Evolutionary conservation across 2,888 invertebrate species (phyloP).

Genomic region (Phortica magna): DNA sequence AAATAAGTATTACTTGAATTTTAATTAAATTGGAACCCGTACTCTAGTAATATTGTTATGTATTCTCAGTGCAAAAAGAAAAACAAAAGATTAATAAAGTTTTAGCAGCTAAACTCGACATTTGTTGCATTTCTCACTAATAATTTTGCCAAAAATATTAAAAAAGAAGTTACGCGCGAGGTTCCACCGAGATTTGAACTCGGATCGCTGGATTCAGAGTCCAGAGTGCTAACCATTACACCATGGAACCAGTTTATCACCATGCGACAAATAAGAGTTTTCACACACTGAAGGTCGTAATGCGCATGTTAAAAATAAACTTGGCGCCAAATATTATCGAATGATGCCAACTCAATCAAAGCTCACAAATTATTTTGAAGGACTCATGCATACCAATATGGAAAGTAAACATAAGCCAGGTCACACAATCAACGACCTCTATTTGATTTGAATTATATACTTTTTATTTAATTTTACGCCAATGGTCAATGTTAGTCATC

Average conservation of each 20-base stretch:
- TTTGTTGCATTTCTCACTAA: too few species aligned
- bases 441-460: too few species aligned
- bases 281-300: background rate
- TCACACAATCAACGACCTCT: too few species aligned
- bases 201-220: constrained; percentile 64
- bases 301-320: constrained; percentile 26
- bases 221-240: constrained; percentile 58
- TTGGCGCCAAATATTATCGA: background rate
- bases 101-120: background rate
- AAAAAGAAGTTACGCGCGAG: background rate
- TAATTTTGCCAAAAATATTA: background rate
- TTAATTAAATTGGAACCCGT: too few species aligned
- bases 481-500: too few species aligned
- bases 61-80: background rate
- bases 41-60: background rate
- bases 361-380: background rate
- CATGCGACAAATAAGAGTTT: background rate
- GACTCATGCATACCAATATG: background rate
- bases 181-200: constrained; percentile 42
- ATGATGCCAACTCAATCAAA: background rate
- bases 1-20: too few species aligned
- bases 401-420: too few species aligned
- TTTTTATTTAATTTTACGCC: too few species aligned
- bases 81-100: background rate
- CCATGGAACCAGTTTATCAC: constrained; percentile 53